These are phyloP conservation scores for Marmota flaviventris DNA, from an alignment of 2,113 vertebrate species.

Conservation along the genomic window DNA sequence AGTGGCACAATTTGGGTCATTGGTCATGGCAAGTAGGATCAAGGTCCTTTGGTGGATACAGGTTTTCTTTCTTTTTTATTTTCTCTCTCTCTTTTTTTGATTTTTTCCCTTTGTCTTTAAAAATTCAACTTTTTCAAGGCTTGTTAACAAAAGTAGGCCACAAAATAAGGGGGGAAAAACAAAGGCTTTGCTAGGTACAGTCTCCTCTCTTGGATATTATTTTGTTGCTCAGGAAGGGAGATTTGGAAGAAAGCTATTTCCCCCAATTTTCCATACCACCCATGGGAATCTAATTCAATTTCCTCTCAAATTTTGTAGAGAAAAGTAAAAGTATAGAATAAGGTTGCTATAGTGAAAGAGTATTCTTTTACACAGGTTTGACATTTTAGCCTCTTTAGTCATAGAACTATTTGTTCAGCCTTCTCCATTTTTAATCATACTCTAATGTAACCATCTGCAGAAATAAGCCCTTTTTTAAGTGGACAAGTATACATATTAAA, in stretches of 20 bases:
- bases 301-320: slow-evolving; percentile 87
- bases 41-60: neutral
- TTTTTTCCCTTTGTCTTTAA: slow-evolving; percentile 44
- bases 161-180: slow-evolving; percentile 72
- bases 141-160: slow-evolving; percentile 82
- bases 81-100: neutral
- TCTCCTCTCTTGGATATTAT: slow-evolving; percentile 86
- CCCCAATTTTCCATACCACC: slow-evolving; percentile 90
- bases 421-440: slow-evolving; percentile 40
- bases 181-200: slow-evolving; percentile 44
- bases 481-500: slow-evolving; percentile 66
- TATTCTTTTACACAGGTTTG: slow-evolving; percentile 79
- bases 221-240: slow-evolving; percentile 85
- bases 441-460: neutral
- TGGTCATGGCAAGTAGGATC: neutral
- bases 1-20: neutral
- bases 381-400: slow-evolving; percentile 79
- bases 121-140: slow-evolving; percentile 76
- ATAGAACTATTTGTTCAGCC: slow-evolving; percentile 81
- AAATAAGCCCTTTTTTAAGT: slow-evolving; percentile 6
- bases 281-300: slow-evolving; percentile 93
- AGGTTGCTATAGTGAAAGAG: slow-evolving; percentile 79
- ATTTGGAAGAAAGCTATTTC: slow-evolving; percentile 90
- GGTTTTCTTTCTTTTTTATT: neutral
- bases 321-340: slow-evolving; percentile 84